Evolutionary conservation across 2,888 invertebrate species (phyloP).

Genomic region (Kryphioiulus occultus): DNA sequence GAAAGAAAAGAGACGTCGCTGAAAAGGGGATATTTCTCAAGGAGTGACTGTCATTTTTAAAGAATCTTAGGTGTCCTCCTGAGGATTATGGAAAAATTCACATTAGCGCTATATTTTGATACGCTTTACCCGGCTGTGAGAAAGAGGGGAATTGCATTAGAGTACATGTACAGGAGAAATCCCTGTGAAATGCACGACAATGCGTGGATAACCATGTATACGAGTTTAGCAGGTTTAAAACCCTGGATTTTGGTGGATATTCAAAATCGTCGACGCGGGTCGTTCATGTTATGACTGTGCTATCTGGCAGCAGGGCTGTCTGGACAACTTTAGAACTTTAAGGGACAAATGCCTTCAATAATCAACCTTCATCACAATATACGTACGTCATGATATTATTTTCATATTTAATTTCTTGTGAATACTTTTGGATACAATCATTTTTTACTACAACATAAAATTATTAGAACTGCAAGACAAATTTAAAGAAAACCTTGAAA

Average conservation of each 20-base stretch:
- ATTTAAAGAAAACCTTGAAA: no score
- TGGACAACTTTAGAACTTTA: no score
- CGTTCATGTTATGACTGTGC: no score
- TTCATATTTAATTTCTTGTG: no score
- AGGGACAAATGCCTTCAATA: no score
- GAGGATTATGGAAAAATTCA: slow-evolving; percentile 23
- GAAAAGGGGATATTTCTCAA: not conserved
- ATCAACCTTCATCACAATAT: no score
- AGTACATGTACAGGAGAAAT: not conserved
- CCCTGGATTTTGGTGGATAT: not conserved
- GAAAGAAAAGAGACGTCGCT: slow-evolving; percentile 4
- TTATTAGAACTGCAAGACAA: no score
- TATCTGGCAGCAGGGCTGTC: no score
- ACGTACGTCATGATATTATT: no score
- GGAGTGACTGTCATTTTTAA: slow-evolving; percentile 23
- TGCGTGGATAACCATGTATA: not conserved
- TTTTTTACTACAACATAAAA: no score
- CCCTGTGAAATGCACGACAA: not conserved
- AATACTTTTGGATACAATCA: no score
- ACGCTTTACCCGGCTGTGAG: not conserved
- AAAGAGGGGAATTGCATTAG: not conserved
- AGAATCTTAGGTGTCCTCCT: slow-evolving; percentile 23
- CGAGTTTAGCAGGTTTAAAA: not conserved
- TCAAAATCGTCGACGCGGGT: no score
- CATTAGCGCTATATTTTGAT: not conserved